Percentiles rank a stretch among this genome's conserved stretches.
These are phyloP conservation scores for Vidua chalybeata DNA, from an alignment of 2,113 vertebrate species.

Conservation along the genomic window DNA sequence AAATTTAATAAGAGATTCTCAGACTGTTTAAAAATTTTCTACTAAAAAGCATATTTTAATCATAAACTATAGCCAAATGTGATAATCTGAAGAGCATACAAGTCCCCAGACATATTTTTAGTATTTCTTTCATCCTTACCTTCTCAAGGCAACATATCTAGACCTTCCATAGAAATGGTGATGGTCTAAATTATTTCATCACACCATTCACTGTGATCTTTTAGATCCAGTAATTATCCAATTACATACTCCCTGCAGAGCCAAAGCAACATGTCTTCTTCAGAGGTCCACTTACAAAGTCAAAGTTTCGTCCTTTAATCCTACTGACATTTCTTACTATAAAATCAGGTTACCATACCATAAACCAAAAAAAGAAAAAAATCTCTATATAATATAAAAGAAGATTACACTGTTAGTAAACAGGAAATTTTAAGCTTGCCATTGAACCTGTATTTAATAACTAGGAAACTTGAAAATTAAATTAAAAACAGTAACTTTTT, in stretches of 20 bases:
- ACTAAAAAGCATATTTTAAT: neutral
- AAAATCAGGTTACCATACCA: neutral
- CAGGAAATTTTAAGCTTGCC: neutral
- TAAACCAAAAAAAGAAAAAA: neutral
- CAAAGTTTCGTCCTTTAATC: neutral
- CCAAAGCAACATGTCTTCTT: neutral
- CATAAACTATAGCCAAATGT: neutral
- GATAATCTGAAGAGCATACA: neutral
- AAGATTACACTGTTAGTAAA: neutral
- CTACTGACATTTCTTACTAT: neutral
- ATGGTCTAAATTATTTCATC: conserved; percentile 54
- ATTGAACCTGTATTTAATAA: neutral
- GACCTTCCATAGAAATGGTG: conserved; percentile 30
- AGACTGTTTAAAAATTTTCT: neutral
- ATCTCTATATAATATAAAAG: neutral
- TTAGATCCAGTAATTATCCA: conserved; percentile 17
- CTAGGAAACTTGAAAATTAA: neutral
- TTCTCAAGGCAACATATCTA: conserved; percentile 40
- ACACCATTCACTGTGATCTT: conserved; percentile 30
- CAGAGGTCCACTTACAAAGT: neutral
- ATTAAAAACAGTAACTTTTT: neutral
- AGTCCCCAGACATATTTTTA: neutral
- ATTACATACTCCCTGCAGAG: neutral
- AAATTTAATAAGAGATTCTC: neutral
- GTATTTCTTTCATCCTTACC: conserved; percentile 15